Evolutionary conservation across 2,113 vertebrate species (phyloP), one percentile per base, ranked within the genome.

Genomic region (Rhinolophus ferrumequinum): DNA sequence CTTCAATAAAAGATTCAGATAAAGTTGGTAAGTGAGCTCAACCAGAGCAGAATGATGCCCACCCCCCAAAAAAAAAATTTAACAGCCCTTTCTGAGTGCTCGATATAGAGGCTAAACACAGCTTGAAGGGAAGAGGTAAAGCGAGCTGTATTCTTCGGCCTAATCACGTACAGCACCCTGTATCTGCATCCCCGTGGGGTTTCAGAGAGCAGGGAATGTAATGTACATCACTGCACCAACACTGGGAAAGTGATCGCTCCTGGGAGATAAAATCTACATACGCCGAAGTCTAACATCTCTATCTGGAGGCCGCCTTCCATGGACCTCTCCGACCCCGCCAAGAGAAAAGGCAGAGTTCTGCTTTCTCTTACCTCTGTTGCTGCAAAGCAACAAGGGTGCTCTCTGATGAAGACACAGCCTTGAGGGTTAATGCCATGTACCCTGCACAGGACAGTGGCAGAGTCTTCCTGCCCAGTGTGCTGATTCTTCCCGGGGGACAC

Each of bases 1-100:
- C 52, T 90, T 82, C 80, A 90, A n/a, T 64, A 79, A 56, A 88
- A 47, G 38, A 81, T 54, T 80, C 83, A 50, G 75, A 93, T 64
- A 35, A 73, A 93, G 52, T 28, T 60, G 64, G 76, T 90, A 95
- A 96, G 87, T 72, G 82, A 92, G 50, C n/a, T 86, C 87, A 70
- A 35, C 41, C 38, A 76, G 87, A 87, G 88, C 28, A 89, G 16
- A 88, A 84, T 67, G 62, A 89, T 44, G 41, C 41, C 41, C 41
- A 50, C 47, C 47, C 47, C 47, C 41, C 41, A 88, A 92, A 54
- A 16, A 41, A 50, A 33, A 38, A 88, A n/a, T 2, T 28, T 47
- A 6, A 41, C 10, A 41, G 47, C 16, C 28, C 52, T 86, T 69
- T 84, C 87, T 72, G 81, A 30, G 38, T 1, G 4, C 47, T 93